Evolutionary conservation across 1,140 invertebrate genomes (phyloP).

Genomic region (Dysdera silvatica): DNA sequence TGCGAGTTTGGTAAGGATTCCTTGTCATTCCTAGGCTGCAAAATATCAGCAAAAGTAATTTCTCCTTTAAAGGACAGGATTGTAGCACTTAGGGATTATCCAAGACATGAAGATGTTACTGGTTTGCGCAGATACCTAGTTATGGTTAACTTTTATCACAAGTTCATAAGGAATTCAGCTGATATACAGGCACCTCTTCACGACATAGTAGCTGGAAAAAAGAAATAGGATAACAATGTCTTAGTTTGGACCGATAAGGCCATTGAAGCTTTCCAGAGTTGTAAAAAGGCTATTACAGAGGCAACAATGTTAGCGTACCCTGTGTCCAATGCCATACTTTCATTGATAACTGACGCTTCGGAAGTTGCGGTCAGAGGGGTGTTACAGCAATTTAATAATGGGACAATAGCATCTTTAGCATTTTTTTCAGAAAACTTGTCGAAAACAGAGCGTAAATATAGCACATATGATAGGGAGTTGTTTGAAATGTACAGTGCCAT

Average conservation of each 20-base stretch:
- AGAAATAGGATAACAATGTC: background rate
- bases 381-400: slow-evolving; percentile 14
- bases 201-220: background rate
- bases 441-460: slow-evolving; percentile 18
- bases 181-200: slow-evolving; percentile 19
- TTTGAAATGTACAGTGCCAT: slow-evolving; percentile 36
- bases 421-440: slow-evolving; percentile 29
- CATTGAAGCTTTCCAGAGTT: background rate
- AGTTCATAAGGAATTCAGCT: slow-evolving; percentile 38
- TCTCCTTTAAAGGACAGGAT: slow-evolving; percentile 37
- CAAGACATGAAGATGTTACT: slow-evolving; percentile 36
- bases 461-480: slow-evolving; percentile 34
- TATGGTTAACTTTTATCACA: slow-evolving; percentile 42
- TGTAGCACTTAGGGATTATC: slow-evolving; percentile 39
- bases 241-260: background rate
- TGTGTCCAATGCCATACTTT: background rate
- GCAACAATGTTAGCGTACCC: slow-evolving; percentile 32
- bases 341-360: slow-evolving; percentile 26
- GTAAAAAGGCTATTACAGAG: background rate
- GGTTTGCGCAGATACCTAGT: slow-evolving; percentile 39
- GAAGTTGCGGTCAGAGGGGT: background rate
- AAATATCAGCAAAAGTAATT: slow-evolving; percentile 36
- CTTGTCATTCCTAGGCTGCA: slow-evolving; percentile 37
- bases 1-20: background rate
- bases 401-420: slow-evolving; percentile 16